A percentile compares a stretch with the other conserved stretches of the same genome.
phyloP scores from a whole-genome alignment of 2,113 vertebrate species.

The Oophaga pumilio region DNA sequence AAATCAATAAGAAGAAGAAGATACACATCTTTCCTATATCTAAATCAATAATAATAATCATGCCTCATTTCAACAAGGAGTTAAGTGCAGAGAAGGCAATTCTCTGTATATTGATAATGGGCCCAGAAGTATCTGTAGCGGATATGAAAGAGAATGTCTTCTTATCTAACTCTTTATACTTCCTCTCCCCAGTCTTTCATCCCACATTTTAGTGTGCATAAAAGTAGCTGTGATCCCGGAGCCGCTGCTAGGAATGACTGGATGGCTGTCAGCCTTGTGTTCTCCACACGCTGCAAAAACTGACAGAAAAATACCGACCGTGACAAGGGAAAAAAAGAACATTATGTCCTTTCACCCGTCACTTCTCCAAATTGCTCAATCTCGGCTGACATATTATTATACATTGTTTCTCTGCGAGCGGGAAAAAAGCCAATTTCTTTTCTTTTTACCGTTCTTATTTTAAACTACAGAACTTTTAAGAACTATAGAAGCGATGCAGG shows the following conservation, averaged over 20 bases:
- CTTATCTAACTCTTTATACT: slow-evolving; percentile 61
- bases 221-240: slow-evolving; percentile 85
- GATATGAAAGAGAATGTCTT: slow-evolving; percentile 56
- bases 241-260: slow-evolving; percentile 87
- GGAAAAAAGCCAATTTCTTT: slow-evolving; percentile 76
- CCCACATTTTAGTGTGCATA: slow-evolving; percentile 86
- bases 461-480: slow-evolving; percentile 83
- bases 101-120: slow-evolving; percentile 31
- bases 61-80: not conserved
- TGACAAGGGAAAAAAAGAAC: slow-evolving; percentile 88
- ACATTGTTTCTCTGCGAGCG: slow-evolving; percentile 92
- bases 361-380: slow-evolving; percentile 95
- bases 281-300: slow-evolving; percentile 84
- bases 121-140: slow-evolving; percentile 37
- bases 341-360: slow-evolving; percentile 95
- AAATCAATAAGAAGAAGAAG: no score
- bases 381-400: slow-evolving; percentile 98
- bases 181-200: slow-evolving; percentile 79
- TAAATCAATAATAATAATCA: not conserved
- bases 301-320: slow-evolving; percentile 92
- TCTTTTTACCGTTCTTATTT: slow-evolving; percentile 63
- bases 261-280: slow-evolving; percentile 88
- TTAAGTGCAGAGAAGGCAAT: not conserved
- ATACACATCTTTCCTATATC: no score
- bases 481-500: slow-evolving; percentile 59